These are phyloP conservation scores for Chaetoderma sp. DNA, from an alignment of 2,888 invertebrate species.

Conservation along the genomic window DNA sequence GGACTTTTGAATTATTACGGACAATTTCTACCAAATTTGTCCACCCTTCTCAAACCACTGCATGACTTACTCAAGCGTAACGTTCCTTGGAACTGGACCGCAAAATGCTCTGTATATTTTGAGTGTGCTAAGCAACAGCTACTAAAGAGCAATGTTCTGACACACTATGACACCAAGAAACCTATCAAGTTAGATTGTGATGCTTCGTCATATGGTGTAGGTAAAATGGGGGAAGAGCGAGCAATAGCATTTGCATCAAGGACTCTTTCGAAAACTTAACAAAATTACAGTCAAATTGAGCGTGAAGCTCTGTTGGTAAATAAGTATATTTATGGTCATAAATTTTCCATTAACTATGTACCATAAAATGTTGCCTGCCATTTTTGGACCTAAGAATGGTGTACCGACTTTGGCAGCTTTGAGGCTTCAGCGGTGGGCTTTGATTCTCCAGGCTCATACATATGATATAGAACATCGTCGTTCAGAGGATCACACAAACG, in stretches of 20 bases:
- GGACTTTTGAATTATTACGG: constrained; percentile 3
- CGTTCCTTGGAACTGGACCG: constrained; percentile 29
- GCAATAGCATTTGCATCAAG: constrained; percentile 68
- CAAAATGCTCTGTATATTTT: constrained; percentile 33
- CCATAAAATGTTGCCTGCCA: constrained; percentile 65
- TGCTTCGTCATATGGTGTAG: constrained; percentile 61
- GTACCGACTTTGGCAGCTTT: constrained; percentile 51
- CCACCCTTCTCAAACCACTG: constrained; percentile 15
- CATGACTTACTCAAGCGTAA: constrained; percentile 19
- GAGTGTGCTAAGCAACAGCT: constrained; percentile 38
- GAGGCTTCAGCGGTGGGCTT: constrained; percentile 50
- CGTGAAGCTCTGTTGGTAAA: constrained; percentile 67
- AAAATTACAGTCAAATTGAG: constrained; percentile 65
- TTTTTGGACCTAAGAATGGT: constrained; percentile 56
- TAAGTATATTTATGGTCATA: constrained; percentile 63
- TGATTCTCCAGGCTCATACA: constrained; percentile 57
- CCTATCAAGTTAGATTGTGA: constrained; percentile 64
- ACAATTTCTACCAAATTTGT: constrained; percentile 10
- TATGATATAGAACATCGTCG: constrained; percentile 55
- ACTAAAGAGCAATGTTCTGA: constrained; percentile 37
- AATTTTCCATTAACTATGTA: constrained; percentile 68
- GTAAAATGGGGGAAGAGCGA: constrained; percentile 42
- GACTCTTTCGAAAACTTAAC: constrained; percentile 66
- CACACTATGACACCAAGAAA: constrained; percentile 53
- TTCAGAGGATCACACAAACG: constrained; percentile 52